phyloP scores from a whole-genome alignment of 2,113 vertebrate species.

The Pipra filicauda region DNA sequence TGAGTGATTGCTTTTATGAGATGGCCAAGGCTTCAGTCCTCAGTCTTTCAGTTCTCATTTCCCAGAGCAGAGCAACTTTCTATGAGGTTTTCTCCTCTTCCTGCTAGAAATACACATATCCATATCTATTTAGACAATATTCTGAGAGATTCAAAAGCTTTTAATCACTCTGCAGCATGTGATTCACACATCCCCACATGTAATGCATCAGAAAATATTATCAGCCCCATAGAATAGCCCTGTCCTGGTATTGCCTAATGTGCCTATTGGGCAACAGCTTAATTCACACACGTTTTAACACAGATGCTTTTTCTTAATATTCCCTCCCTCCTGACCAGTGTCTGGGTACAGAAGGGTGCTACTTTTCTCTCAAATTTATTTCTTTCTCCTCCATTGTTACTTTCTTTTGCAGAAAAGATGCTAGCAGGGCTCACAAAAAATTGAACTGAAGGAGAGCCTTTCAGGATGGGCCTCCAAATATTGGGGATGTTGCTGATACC shows the following conservation, averaged over 20 bases:
- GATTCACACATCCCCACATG: background rate
- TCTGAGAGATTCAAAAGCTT: background rate
- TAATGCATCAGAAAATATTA: background rate
- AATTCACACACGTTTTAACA: background rate
- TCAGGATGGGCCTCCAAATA: background rate
- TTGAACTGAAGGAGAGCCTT: background rate
- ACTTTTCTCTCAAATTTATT: background rate
- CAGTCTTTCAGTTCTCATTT: background rate
- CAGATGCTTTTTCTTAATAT: background rate
- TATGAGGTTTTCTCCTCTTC: background rate
- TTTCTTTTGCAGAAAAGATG: background rate
- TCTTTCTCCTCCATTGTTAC: background rate
- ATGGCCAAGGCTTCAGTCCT: background rate
- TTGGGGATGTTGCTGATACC: background rate
- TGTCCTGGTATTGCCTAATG: background rate
- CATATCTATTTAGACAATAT: background rate
- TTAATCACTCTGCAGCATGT: background rate
- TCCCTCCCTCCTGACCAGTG: background rate
- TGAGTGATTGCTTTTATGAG: background rate
- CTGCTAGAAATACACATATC: background rate
- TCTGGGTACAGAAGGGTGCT: background rate
- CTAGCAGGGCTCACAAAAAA: background rate
- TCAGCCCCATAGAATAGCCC: background rate
- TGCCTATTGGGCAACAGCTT: background rate
- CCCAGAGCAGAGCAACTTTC: background rate